These are phyloP conservation scores for Achatina immaculata DNA, from an alignment of 1,140 invertebrate species.

Conservation along the genomic window DNA sequence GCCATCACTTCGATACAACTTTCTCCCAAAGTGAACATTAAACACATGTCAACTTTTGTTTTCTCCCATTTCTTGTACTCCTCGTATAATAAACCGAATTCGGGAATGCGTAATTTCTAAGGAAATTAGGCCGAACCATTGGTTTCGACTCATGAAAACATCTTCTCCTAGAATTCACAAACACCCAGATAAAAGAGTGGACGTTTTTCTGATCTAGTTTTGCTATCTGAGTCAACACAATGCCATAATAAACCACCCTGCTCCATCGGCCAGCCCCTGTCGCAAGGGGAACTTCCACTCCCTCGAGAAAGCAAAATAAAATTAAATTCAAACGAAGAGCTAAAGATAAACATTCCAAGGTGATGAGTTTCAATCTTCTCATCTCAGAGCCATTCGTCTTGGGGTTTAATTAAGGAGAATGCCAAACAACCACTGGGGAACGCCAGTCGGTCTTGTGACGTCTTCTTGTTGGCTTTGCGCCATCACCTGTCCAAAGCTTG, in stretches of 20 bases:
- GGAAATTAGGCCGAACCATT: too few relatives aligned
- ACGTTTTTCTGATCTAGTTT: not conserved
- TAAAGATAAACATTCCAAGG: not conserved
- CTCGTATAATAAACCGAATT: too few relatives aligned
- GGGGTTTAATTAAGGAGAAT: not conserved
- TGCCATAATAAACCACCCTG: not conserved
- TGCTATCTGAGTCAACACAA: constrained; percentile 5
- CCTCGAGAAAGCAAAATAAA: not conserved
- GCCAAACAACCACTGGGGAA: not conserved
- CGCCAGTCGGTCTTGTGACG: not conserved
- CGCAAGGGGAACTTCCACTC: not conserved
- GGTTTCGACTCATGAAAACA: not conserved
- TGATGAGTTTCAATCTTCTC: not conserved
- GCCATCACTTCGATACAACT: too few relatives aligned
- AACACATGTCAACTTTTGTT: too few relatives aligned
- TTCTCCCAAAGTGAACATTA: too few relatives aligned
- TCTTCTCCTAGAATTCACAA: not conserved
- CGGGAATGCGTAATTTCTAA: too few relatives aligned
- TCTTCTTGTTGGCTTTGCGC: not conserved
- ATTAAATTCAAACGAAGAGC: not conserved
- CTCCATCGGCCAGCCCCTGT: not conserved
- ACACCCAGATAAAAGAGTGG: not conserved
- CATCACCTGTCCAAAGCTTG: not conserved
- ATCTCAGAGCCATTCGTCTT: not conserved
- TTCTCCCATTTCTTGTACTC: too few relatives aligned